Conservation (phyloP, 2,113 vertebrate species). For the Oncorhynchus tshawytscha region DNA sequence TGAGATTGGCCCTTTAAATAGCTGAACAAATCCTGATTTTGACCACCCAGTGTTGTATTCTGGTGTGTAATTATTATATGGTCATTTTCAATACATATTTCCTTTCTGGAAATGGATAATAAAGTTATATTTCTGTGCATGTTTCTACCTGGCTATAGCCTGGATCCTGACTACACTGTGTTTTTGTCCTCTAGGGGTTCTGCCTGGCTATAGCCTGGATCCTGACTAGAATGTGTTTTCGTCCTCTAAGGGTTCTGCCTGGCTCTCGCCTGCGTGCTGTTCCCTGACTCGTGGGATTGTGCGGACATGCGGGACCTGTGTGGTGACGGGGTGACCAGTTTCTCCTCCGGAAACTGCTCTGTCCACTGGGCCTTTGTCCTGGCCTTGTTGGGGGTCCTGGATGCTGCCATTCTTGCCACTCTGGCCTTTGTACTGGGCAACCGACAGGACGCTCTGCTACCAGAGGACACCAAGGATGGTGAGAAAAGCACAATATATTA, state of each 20-base stretch:
- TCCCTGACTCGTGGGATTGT: conserved; percentile 81
- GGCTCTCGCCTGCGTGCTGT: conserved; percentile 77
- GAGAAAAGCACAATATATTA: conserved; percentile 11
- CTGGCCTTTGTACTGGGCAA: conserved; percentile 81
- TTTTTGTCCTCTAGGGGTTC: conserved; percentile 20
- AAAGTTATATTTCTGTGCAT: neutral
- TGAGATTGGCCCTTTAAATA: too few relatives aligned
- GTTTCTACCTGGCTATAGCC: neutral
- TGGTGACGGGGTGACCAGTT: conserved; percentile 75
- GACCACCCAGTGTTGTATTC: too few relatives aligned
- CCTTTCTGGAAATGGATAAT: too few relatives aligned
- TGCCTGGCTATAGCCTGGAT: conserved; percentile 76
- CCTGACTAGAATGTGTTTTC: neutral
- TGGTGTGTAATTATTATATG: too few relatives aligned
- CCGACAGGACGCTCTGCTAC: conserved; percentile 79
- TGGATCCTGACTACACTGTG: too few relatives aligned
- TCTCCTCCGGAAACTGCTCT: conserved; percentile 76
- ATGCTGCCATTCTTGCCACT: conserved; percentile 76
- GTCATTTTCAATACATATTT: too few relatives aligned
- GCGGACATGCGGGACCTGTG: conserved; percentile 78
- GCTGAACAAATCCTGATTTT: too few relatives aligned
- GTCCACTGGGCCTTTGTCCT: conserved; percentile 83
- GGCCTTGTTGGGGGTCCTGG: conserved; percentile 77
- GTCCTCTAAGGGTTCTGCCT: conserved; percentile 71
- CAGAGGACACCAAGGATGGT: conserved; percentile 48